These are phyloP conservation scores for Pristionchus fissidentatus DNA, from an alignment of 2,888 invertebrate genomes.

Conservation along the genomic window DNA sequence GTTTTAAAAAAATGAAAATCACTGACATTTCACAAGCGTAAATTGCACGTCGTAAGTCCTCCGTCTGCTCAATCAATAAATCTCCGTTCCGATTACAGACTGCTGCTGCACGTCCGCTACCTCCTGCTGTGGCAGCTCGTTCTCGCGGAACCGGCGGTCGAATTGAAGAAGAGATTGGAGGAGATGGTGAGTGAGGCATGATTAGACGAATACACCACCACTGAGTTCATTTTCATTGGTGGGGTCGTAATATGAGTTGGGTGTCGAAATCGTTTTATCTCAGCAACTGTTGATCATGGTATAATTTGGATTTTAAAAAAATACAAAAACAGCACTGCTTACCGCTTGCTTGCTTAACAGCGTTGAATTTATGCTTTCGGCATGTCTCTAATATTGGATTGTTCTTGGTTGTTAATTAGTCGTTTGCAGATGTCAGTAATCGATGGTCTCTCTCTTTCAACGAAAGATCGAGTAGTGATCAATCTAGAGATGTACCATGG, in stretches of 20 bases:
- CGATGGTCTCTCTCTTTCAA: background rate
- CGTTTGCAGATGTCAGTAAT: conserved; percentile 7
- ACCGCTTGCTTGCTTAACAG: no score
- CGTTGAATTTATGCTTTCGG: no score
- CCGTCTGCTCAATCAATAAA: no score
- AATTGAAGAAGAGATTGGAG: conserved; percentile 40
- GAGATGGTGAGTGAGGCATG: conserved; percentile 7
- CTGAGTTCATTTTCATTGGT: no score
- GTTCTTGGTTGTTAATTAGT: background rate
- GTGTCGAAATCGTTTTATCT: no score
- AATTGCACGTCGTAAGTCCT: no score
- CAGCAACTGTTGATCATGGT: no score
- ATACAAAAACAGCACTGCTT: no score
- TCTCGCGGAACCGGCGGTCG: conserved; percentile 27
- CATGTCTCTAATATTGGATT: no score
- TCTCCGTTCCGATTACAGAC: background rate
- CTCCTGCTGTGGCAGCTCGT: conserved; percentile 47
- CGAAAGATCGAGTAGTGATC: conserved; percentile 21
- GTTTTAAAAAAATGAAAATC: background rate
- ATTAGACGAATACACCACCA: background rate
- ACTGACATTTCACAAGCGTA: no score
- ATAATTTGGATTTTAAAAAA: no score
- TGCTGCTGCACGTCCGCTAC: conserved; percentile 31
- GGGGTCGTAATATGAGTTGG: no score
- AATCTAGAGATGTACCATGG: conserved; percentile 26